Evolutionary conservation across 2,113 vertebrate species (phyloP).

Genomic region (Lanius collurio): DNA sequence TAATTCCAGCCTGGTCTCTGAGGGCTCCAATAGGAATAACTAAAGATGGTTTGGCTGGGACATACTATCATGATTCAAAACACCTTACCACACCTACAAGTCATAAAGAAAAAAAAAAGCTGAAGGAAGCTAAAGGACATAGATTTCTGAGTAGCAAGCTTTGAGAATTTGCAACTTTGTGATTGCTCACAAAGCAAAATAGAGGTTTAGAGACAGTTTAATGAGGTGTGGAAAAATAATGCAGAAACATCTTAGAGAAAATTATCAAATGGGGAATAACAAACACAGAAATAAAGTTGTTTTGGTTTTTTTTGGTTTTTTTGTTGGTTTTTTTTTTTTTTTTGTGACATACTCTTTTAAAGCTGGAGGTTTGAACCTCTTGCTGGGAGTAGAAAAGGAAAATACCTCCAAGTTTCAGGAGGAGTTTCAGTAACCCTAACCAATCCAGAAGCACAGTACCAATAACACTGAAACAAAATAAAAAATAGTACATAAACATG

Average conservation of each 20-base stretch:
- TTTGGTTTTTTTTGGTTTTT: too few species aligned
- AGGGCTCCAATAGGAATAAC: too few species aligned
- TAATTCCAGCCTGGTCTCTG: too few species aligned
- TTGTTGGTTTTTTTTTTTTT: too few species aligned
- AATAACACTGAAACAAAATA: neutral
- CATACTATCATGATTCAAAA: too few species aligned
- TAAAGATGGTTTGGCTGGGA: too few species aligned
- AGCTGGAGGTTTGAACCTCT: neutral
- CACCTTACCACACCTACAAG: neutral
- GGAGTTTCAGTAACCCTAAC: neutral
- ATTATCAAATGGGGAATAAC: neutral
- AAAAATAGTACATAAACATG: neutral
- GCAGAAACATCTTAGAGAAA: neutral
- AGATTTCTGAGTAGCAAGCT: neutral
- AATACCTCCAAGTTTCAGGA: neutral
- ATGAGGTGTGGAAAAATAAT: neutral
- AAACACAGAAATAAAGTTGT: neutral
- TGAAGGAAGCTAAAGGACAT: neutral
- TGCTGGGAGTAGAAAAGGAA: neutral
- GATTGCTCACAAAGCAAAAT: neutral
- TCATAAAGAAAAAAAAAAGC: neutral
- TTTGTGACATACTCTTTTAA: neutral
- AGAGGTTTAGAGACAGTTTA: neutral
- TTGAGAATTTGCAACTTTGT: neutral
- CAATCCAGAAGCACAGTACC: neutral